These are phyloP conservation scores for Gnathonemus echidnorhynchus DNA, from an alignment of 2,113 vertebrate species.

Conservation along the genomic window DNA sequence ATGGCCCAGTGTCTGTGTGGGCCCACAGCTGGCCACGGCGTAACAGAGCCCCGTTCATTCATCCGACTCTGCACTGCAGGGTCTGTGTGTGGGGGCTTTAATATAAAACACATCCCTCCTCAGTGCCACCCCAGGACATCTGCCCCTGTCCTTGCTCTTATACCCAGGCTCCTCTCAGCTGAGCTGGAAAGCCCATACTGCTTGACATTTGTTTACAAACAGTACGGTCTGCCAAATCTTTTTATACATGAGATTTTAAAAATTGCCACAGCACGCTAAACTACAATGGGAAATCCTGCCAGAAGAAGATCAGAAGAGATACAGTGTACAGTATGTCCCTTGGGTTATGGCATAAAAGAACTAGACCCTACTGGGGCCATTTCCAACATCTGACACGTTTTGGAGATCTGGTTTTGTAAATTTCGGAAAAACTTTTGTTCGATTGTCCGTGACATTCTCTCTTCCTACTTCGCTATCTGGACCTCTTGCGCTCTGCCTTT, in stretches of 20 bases:
- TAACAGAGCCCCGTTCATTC: conserved; percentile 2
- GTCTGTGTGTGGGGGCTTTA: background rate
- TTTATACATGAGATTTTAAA: background rate
- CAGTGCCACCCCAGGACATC: background rate
- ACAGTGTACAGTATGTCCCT: background rate
- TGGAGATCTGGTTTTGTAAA: background rate
- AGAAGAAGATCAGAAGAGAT: background rate
- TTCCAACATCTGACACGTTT: background rate
- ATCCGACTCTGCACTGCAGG: background rate
- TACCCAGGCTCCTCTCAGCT: background rate
- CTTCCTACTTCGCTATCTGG: background rate
- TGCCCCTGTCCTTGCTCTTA: background rate
- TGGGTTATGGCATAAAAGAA: background rate
- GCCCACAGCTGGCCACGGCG: background rate
- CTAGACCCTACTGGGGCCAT: background rate
- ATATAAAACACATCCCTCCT: background rate
- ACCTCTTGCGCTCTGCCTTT: background rate
- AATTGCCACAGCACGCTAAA: background rate
- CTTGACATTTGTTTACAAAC: background rate
- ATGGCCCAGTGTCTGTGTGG: background rate
- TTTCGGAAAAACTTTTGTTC: background rate
- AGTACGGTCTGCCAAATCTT: background rate
- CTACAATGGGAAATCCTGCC: background rate
- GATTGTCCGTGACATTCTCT: background rate
- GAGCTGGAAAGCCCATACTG: background rate